A percentile compares a stretch with the other conserved stretches of the same genome.
Conservation (phyloP, 2,113 vertebrate genomes). For the Cavia aperea region DNA sequence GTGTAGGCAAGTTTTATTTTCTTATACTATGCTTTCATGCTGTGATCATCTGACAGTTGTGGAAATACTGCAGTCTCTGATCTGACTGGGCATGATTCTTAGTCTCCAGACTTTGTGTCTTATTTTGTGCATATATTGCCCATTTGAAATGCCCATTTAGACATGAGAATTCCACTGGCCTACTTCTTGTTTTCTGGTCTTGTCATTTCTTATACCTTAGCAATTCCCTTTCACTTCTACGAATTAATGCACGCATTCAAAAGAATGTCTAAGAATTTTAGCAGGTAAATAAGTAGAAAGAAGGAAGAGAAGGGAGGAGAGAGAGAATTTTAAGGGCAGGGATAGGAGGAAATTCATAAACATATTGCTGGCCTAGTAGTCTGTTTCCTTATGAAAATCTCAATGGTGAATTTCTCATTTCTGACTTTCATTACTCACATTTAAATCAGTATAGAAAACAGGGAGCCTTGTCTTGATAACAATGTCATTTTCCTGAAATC, state of each 20-base stretch:
- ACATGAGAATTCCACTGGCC: not conserved
- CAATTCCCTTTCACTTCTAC: not conserved
- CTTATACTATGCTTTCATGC: not conserved
- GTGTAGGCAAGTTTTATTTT: not conserved
- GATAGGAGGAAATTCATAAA: rapidly evolving
- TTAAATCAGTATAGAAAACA: not conserved
- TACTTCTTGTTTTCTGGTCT: not conserved
- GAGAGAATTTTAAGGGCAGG: not conserved
- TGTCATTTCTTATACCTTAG: not conserved
- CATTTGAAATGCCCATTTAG: not conserved
- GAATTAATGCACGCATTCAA: not conserved
- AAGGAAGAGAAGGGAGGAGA: not conserved
- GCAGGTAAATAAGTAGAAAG: not conserved
- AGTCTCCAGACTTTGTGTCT: not conserved
- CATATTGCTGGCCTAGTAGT: not conserved
- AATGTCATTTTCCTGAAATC: not conserved
- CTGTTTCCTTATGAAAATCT: not conserved
- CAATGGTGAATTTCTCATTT: not conserved
- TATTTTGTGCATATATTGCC: not conserved
- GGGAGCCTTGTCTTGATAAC: not conserved
- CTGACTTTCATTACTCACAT: not conserved
- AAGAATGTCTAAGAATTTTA: not conserved
- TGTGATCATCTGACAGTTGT: not conserved
- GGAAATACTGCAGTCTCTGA: not conserved
- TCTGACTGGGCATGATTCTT: not conserved